Percentiles rank a stretch among this genome's conserved stretches.
These are phyloP conservation scores for Drosophila nigromelanica DNA, from an alignment of 1,140 invertebrate genomes.

Conservation along the genomic window DNA sequence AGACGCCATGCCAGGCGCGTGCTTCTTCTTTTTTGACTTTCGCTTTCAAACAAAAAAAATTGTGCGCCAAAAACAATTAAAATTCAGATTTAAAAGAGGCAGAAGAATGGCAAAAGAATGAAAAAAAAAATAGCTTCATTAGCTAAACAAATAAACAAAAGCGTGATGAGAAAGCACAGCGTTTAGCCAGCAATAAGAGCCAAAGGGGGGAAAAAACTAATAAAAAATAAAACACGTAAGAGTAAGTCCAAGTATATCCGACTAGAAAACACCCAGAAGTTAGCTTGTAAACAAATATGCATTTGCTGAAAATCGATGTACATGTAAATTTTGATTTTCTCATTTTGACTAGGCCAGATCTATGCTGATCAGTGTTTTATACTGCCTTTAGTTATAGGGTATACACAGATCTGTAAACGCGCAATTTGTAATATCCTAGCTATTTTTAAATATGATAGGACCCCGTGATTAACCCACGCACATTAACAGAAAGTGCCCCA, in stretches of 20 bases:
- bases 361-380: too few species aligned
- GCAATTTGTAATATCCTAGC: too few species aligned
- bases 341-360: too few species aligned
- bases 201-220: not conserved
- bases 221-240: not conserved
- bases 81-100: conserved; percentile 13
- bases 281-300: too few species aligned
- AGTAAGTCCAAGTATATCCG: not conserved
- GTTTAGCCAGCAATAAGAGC: conserved; percentile 17
- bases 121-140: conserved; percentile 34
- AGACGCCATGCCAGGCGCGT: conserved; percentile 4
- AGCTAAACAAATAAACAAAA: conserved; percentile 52
- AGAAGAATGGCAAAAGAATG: conserved; percentile 16
- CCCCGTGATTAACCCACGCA: not conserved
- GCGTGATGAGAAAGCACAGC: conserved; percentile 36
- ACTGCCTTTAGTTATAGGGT: too few species aligned
- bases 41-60: conserved; percentile 42
- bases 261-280: too few species aligned
- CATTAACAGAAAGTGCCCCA: not conserved
- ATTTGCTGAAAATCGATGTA: too few species aligned
- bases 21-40: conserved; percentile 24
- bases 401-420: too few species aligned
- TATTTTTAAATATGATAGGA: not conserved
- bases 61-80: conserved; percentile 55
- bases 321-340: too few species aligned